Conservation (phyloP, 2,113 vertebrate genomes). For the Siphamia tubifer region DNA sequence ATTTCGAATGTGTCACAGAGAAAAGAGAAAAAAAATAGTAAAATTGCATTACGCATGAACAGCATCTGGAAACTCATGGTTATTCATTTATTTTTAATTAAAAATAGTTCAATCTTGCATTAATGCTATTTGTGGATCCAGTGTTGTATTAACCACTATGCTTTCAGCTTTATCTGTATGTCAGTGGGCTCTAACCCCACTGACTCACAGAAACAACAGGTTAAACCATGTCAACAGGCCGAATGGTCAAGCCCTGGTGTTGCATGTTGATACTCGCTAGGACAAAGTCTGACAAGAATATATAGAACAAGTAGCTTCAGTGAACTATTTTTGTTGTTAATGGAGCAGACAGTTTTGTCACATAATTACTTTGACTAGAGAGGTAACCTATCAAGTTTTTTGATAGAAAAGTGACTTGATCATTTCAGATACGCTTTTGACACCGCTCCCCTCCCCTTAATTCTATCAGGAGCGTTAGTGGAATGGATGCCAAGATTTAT, state of each 20-base stretch:
- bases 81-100: background rate
- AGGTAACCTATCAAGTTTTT: conserved; percentile 3
- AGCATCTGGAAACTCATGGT: background rate
- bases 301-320: background rate
- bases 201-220: conserved; percentile 8
- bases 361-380: background rate
- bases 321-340: background rate
- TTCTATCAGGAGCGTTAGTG: conserved; percentile 1
- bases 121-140: background rate
- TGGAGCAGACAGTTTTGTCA: background rate
- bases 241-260: background rate
- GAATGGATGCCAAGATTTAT: conserved; percentile 38
- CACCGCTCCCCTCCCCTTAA: background rate
- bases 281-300: background rate
- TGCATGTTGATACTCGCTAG: conserved; percentile 30
- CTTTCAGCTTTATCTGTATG: background rate
- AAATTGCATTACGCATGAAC: no score
- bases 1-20: no score
- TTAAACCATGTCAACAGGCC: conserved; percentile 18
- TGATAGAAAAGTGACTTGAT: conserved; percentile 8
- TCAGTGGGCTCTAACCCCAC: background rate
- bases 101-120: background rate
- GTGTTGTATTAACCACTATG: background rate
- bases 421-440: conserved; percentile 2
- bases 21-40: no score